Base-by-base conservation (phyloP, 2,797 vertebrate genomes). In the Orestias chungarensis region DNA sequence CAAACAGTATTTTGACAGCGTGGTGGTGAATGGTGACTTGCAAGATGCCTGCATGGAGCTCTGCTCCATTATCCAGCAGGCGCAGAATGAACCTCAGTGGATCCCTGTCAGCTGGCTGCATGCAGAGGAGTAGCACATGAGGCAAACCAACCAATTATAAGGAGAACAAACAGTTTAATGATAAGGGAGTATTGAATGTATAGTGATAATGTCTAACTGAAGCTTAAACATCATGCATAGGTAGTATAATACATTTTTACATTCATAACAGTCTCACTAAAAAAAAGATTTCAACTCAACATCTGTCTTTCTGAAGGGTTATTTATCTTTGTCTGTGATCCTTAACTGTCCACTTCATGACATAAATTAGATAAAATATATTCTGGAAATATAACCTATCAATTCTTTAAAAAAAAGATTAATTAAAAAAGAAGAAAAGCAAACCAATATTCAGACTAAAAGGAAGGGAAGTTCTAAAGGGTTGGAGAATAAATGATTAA, bases 1-100 rank as follows among this genome's bases (percentile, higher is more conserved):
- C 90, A 93, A 94, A 49, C 96, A 98, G 82, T 95, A 95, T 74
- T 97, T 97, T 82, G 96, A 98, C 89, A 87, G 92, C 0, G 82
- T 95, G 73, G 93, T 98, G 87, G 94, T 97, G 80, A 98, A 97
- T 49, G 93, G 96, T 54, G 88, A 91, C 70, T 90, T 97, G 75
- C 94, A 95, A 84, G 93, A 96, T 20, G 89, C 95, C 35, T 94
- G 94, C 77, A 88, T 93, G 0, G 91, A 95, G 86, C 89, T 98
- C 73, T 86, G 95, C 75, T 93, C 92, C 49, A 80, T 92, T 50
- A 93, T 97, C 35, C 93, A 94, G 35, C 92, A 89, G 52, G 96
- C 95, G 0, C 96, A 98, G 82, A 93, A 96, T 0, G 95, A 96
- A 65, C 93, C 95, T 1, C 96, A 96, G 81, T 99, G 97, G 96